Conservation (phyloP, 2,888 invertebrate genomes). For the Limnephilus marmoratus region DNA sequence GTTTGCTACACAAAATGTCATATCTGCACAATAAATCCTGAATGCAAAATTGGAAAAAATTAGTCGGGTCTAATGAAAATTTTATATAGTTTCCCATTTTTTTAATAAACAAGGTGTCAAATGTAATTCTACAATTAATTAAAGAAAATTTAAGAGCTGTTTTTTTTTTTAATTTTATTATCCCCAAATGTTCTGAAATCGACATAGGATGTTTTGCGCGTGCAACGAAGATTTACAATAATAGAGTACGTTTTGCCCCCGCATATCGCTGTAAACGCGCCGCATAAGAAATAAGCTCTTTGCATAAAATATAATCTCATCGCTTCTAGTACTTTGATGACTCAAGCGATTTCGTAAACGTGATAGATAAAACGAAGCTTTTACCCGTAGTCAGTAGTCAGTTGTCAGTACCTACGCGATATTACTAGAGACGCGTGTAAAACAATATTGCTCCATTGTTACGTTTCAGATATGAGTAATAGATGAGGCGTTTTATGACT, state of each 20-base stretch:
- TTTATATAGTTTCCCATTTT: no score
- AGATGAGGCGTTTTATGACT: neutral
- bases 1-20: no score
- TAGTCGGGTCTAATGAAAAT: no score
- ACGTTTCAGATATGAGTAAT: neutral
- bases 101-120: no score
- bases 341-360: conserved; percentile 2
- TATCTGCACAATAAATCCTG: no score
- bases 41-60: no score
- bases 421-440: neutral
- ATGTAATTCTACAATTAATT: no score
- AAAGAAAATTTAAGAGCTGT: no score
- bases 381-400: neutral
- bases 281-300: neutral
- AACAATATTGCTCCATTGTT: neutral
- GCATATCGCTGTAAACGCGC: neutral
- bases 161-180: no score
- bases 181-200: no score
- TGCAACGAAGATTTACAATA: no score
- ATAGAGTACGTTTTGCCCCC: neutral
- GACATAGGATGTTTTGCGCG: no score
- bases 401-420: neutral
- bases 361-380: neutral
- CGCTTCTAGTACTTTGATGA: neutral
- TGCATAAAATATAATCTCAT: neutral